Evolutionary conservation across 2,797 vertebrate genomes (phyloP).

Genomic region (Myotis pilosus): DNA sequence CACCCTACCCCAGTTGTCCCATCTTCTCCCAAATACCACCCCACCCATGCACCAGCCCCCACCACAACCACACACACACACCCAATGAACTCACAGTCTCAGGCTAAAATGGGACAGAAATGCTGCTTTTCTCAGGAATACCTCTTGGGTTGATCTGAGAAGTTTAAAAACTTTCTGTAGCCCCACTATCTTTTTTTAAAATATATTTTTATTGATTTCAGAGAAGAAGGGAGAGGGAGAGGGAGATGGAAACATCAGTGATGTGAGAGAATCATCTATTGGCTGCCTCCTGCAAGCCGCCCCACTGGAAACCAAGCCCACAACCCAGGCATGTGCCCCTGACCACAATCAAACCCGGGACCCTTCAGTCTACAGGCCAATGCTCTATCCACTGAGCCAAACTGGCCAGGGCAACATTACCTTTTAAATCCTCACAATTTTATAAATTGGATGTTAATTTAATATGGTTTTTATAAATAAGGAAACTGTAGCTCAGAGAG

Average conservation of each 20-base stretch:
- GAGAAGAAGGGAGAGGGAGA: background rate
- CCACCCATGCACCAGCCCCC: rapidly evolving
- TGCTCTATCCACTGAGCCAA: background rate
- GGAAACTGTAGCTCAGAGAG: background rate
- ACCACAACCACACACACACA: background rate
- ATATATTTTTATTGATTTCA: background rate
- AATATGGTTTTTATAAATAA: background rate
- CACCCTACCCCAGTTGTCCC: background rate
- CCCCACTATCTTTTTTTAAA: background rate
- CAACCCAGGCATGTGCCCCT: no score
- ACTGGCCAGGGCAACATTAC: background rate
- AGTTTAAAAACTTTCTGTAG: background rate
- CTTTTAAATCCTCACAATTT: background rate
- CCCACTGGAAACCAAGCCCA: background rate
- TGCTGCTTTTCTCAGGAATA: constrained; percentile 32
- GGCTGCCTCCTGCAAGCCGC: background rate
- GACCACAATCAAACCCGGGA: no score
- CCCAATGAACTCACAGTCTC: background rate
- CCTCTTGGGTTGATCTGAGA: background rate
- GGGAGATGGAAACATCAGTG: background rate
- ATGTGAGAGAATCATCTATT: background rate
- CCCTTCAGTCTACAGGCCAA: no score
- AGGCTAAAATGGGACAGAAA: background rate
- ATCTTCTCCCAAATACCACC: background rate
- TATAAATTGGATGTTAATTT: background rate